Percentiles rank a stretch among this genome's conserved stretches.
phyloP scores from a whole-genome alignment of 2,797 vertebrate genomes.

The Decapterus maruadsi region DNA sequence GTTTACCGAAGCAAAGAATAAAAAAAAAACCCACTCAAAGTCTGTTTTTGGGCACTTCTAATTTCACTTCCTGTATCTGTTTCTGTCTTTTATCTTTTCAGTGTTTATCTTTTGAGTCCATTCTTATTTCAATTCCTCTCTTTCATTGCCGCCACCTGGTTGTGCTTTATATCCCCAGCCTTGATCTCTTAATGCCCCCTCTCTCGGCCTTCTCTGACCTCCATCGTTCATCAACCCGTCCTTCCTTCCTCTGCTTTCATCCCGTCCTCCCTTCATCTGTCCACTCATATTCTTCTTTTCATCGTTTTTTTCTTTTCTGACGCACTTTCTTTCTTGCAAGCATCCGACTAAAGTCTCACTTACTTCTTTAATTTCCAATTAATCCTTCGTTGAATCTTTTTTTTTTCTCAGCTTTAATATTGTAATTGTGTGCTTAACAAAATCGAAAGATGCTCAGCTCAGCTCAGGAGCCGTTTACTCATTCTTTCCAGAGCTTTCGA shows the following conservation, averaged over 20 bases:
- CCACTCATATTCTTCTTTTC: neutral
- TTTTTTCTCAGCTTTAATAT: too few relatives aligned
- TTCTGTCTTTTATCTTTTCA: neutral
- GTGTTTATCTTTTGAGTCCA: constrained; percentile 25
- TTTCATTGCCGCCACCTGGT: constrained; percentile 41
- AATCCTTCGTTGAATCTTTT: neutral
- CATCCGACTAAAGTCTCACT: neutral
- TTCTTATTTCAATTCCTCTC: constrained; percentile 21
- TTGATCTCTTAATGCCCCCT: constrained; percentile 39
- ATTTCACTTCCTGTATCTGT: neutral
- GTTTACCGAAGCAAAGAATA: too few relatives aligned
- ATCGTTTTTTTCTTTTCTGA: neutral
- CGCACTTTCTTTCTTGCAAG: neutral
- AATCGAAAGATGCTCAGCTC: neutral
- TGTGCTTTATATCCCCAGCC: constrained; percentile 29
- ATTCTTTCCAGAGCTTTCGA: neutral
- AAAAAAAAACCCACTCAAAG: too few relatives aligned
- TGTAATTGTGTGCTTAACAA: neutral
- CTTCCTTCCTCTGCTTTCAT: constrained; percentile 43
- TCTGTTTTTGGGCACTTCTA: neutral
- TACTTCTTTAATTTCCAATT: neutral
- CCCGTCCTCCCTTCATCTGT: constrained; percentile 26
- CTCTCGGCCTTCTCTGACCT: constrained; percentile 28
- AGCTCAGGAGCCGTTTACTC: neutral
- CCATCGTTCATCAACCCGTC: constrained; percentile 12